Evolutionary conservation across 2,797 vertebrate genomes (phyloP), one percentile per base, ranked within the genome.

Genomic region (Carduelis carduelis): DNA sequence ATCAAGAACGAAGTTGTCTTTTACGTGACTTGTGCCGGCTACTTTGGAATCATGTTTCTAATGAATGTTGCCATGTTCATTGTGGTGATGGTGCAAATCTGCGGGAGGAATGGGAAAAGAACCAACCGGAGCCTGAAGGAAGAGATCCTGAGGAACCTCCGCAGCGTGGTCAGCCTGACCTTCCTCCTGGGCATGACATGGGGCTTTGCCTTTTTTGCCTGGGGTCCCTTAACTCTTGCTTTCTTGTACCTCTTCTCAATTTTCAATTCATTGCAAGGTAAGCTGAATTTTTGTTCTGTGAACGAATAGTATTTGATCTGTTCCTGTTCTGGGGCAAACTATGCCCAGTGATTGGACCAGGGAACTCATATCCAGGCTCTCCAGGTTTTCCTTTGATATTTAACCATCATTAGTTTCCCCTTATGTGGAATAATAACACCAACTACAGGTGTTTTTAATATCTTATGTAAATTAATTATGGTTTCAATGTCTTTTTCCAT

Each of bases 51-150:
- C 87, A 97, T 99, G 95, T 99, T 99, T 83, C 98, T 99, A 39
- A 98, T 99, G 93, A 99, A 99, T 12, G 96, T 99, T 6, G 99
- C 99, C 98, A 99, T 99, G 99, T 99, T 99, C 92, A 97, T 99
- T 23, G 99, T 99, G 97, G 99, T 99, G 50, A 99, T 99, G 99
- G 98, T 99, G 93, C 99, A 99, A 97, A 99, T 99, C 96, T 99
- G 99, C 2, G 99, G 99, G 14, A 98, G 99, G 93, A 99, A 99
- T 16, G 99, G 99, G 74, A 99, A 99, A 94, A 98, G 99, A 93
- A 99, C 98, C 97, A 99, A 99, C 97, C 98, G 98, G 55, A 99
- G 98, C 9, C 96, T 99, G 72, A 97, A 98, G 30, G 99, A 99
- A 94, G 99, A 99, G 97, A 97, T 99, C 14, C 91, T 99, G 14